phyloP scores from a whole-genome alignment of 2,888 invertebrate species.

The Rhagium mordax region DNA sequence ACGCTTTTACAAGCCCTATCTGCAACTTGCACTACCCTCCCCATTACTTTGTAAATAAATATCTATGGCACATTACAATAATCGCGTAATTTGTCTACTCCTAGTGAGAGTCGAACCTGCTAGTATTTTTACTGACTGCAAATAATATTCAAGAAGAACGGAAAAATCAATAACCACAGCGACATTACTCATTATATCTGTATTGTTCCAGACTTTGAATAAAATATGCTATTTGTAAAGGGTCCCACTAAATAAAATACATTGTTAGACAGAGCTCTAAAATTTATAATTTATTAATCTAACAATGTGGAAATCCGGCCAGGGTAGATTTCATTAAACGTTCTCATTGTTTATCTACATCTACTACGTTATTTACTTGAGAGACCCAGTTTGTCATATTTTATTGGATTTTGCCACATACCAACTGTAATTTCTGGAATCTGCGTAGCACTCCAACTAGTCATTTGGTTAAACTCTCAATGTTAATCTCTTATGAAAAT shows the following conservation, averaged over 20 bases:
- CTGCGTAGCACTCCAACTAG: neutral
- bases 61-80: no score
- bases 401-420: neutral
- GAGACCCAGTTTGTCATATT: conserved; percentile 7
- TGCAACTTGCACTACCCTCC: no score
- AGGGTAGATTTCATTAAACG: conserved; percentile 1
- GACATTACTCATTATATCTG: neutral
- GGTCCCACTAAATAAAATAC: neutral
- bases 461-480: conserved; percentile 6
- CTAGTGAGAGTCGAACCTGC: no score
- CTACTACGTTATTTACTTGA: conserved; percentile 13
- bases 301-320: neutral
- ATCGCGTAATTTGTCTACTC: no score
- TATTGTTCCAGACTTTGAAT: neutral
- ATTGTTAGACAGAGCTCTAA: neutral
- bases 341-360: conserved; percentile 8
- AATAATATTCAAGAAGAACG: no score
- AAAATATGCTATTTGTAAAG: neutral
- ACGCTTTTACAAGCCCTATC: no score
- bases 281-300: conserved; percentile 15
- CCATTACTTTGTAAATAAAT: no score
- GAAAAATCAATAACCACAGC: neutral
- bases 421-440: neutral
- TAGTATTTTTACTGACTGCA: no score
- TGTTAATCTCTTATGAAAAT: conserved; percentile 14